Evolutionary conservation across 2,888 invertebrate species (phyloP), one percentile per base, ranked within the genome.

Genomic region (Eupithecia subfuscata): DNA sequence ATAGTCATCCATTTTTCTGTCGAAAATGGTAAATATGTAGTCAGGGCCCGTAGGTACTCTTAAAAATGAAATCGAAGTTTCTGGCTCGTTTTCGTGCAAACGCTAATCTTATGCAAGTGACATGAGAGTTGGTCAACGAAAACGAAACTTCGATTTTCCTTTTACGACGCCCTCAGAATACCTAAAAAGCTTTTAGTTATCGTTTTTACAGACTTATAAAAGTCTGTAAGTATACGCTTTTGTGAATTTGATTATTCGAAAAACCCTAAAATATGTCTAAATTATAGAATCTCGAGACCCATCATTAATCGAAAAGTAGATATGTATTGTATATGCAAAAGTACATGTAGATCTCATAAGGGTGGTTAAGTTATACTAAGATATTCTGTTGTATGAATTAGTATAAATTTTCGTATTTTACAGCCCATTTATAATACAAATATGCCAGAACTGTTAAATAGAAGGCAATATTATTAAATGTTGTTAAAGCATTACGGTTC

Each of bases 311-410:
- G 56, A 56, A 22, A 56, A 12, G 22, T 64, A 64, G n/a, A 64
- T 34, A 64, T 64, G 34, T 34, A 64, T 34, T 64, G 9, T 64
- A 34, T 25, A 14, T 14, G 60, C 25, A 14, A 60, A 60, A 25
- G 25, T 60, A 64, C 30, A 64, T 64, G 16, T 64, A 64, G 64
- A 64, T 64, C 64, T 64, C 64, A 64, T 64, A 64, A 34, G 30
- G 34, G 34, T 64, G 64, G 64, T 34, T 64, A 34, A 34, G 14
- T 60, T 60, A 60, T 25, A 60, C 16, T 34, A 64, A 64, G 34
- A 5, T 34, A 18, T 64, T 64, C 64, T 64, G 34, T 64, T 34
- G 64, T 64, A 64, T 64, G 60, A 56, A 22, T 56, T 22, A 56
- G 22, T 22, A 56, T 22, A 25, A 1, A 25, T 14, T 60, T 25